A percentile compares a stretch with the other conserved stretches of the same genome.
Evolutionary conservation across 2,888 invertebrate genomes (phyloP).

Genomic region (Loripinus fragilis): DNA sequence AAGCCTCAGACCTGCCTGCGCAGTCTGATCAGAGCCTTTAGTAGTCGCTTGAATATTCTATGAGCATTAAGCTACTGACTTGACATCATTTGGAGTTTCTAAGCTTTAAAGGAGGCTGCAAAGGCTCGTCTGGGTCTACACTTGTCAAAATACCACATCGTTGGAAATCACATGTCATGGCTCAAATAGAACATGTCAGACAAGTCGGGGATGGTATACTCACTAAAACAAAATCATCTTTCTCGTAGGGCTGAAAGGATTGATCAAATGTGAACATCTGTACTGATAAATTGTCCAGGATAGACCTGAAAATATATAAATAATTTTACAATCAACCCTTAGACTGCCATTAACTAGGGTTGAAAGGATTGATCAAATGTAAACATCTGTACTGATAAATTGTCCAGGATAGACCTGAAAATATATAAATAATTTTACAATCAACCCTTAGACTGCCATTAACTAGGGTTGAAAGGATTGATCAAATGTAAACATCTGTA

Average conservation of each 20-base stretch:
- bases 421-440: slow-evolving; percentile 16
- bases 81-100: too few relatives aligned
- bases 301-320: slow-evolving; percentile 74
- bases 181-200: too few relatives aligned
- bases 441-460: background rate
- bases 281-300: slow-evolving; percentile 78
- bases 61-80: too few relatives aligned
- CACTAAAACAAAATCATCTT: slow-evolving; percentile 80
- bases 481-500: slow-evolving; percentile 81
- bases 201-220: too few relatives aligned
- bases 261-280: slow-evolving; percentile 82
- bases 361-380: slow-evolving; percentile 82
- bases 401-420: slow-evolving; percentile 81
- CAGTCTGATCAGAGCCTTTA: too few relatives aligned
- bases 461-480: slow-evolving; percentile 77
- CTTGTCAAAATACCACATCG: too few relatives aligned
- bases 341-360: background rate
- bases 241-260: slow-evolving; percentile 80
- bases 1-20: too few relatives aligned
- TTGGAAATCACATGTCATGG: too few relatives aligned
- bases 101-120: too few relatives aligned
- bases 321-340: background rate
- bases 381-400: slow-evolving; percentile 78
- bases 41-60: too few relatives aligned
- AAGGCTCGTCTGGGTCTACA: too few relatives aligned